Percentiles rank a stretch among this genome's conserved stretches.
phyloP scores from a whole-genome alignment of 1,140 invertebrate species.

The Drosophila nikananu region DNA sequence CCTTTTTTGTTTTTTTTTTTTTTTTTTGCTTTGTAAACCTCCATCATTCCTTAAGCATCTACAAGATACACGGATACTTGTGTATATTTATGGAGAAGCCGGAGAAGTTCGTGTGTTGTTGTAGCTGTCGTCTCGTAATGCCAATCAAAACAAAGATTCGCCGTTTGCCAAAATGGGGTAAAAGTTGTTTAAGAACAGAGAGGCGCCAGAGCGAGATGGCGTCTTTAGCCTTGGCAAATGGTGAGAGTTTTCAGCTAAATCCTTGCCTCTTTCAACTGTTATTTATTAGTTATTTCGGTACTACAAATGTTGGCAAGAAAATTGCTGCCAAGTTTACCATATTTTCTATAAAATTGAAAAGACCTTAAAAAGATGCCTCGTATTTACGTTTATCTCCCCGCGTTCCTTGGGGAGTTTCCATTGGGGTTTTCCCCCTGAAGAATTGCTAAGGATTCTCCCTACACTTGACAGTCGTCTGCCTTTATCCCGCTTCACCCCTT shows the following conservation, averaged over 20 bases:
- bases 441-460: slow-evolving; percentile 24
- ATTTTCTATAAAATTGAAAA: neutral
- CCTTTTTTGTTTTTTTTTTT: too few relatives aligned
- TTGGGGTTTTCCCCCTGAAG: neutral
- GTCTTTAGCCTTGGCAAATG: neutral
- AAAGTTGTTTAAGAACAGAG: neutral
- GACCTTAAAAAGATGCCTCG: neutral
- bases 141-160: slow-evolving; percentile 67
- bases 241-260: neutral
- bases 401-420: neutral
- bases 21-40: neutral
- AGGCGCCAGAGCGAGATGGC: neutral
- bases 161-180: slow-evolving; percentile 20
- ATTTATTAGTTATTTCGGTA: neutral
- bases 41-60: slow-evolving; percentile 19
- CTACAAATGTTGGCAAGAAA: neutral
- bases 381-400: neutral
- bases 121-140: slow-evolving; percentile 50
- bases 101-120: slow-evolving; percentile 7
- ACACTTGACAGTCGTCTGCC: slow-evolving; percentile 37
- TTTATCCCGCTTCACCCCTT: neutral
- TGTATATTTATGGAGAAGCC: slow-evolving; percentile 6
- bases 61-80: slow-evolving; percentile 26
- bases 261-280: neutral
- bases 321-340: neutral